Conservation (phyloP, 2,888 invertebrate genomes). For the Drosophila ezoana region DNA sequence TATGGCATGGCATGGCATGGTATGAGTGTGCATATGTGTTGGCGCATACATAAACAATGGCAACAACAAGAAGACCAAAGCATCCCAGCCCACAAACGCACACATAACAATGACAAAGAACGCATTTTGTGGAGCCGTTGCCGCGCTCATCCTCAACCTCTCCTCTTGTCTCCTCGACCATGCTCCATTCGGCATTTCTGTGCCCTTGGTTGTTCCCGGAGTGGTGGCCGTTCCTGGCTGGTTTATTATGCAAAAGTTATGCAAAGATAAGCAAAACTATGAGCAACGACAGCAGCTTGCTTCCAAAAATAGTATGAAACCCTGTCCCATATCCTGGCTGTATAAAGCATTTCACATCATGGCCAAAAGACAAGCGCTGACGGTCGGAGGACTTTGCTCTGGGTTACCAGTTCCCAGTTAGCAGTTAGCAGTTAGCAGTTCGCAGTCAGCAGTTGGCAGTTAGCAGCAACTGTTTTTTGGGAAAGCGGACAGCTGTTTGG, state of each 20-base stretch:
- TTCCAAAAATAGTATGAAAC: slow-evolving; percentile 61
- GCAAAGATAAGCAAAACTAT: slow-evolving; percentile 82
- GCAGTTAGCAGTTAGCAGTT: slow-evolving; percentile 25
- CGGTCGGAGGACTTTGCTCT: slow-evolving; percentile 15
- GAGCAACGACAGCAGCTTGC: slow-evolving; percentile 74
- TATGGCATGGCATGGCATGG: slow-evolving; percentile 12
- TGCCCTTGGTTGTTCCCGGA: slow-evolving; percentile 30
- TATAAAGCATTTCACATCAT: slow-evolving; percentile 55
- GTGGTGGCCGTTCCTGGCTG: slow-evolving; percentile 58
- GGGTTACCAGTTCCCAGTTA: slow-evolving; percentile 28
- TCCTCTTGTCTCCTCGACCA: neutral
- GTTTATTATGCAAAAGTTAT: slow-evolving; percentile 82
- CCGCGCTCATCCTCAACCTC: neutral
- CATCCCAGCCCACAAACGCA: slow-evolving; percentile 33
- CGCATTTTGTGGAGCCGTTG: slow-evolving; percentile 61
- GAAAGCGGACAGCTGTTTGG: slow-evolving; percentile 67
- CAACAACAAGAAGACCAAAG: slow-evolving; percentile 57
- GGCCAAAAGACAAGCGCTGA: slow-evolving; percentile 48
- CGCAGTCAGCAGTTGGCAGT: slow-evolving; percentile 22
- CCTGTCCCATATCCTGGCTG: slow-evolving; percentile 38
- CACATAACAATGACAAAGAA: slow-evolving; percentile 78
- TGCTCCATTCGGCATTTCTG: slow-evolving; percentile 14
- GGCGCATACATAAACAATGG: slow-evolving; percentile 78
- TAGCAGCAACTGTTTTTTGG: slow-evolving; percentile 38
- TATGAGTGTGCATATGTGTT: slow-evolving; percentile 72